Evolutionary conservation across 2,888 invertebrate species (phyloP).

Genomic region (Eueremaeus valkanovi): DNA sequence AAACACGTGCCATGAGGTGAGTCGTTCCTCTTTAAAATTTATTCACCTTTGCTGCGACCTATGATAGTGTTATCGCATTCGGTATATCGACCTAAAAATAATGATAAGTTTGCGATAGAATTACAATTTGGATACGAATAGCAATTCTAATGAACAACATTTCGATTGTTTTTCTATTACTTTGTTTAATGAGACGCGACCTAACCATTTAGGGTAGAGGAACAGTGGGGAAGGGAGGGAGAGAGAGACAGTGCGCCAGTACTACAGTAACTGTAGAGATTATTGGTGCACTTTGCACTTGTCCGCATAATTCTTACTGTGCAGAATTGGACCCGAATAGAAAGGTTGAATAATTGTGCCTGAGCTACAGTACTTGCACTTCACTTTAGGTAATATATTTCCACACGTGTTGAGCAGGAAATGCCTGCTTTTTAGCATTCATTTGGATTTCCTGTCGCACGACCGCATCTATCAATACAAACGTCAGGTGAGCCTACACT

Average conservation of each 20-base stretch:
- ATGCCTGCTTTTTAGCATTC: slow-evolving; percentile 23
- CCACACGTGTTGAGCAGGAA: slow-evolving; percentile 30
- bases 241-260: no score
- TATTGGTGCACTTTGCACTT: neutral
- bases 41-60: slow-evolving; percentile 18
- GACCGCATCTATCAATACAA: slow-evolving; percentile 31
- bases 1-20: slow-evolving; percentile 27
- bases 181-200: slow-evolving; percentile 30
- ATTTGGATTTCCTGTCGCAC: slow-evolving; percentile 32
- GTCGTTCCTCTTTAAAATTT: slow-evolving; percentile 21
- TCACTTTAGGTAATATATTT: slow-evolving; percentile 24
- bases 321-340: neutral
- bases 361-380: no score
- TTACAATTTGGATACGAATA: neutral
- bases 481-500: slow-evolving; percentile 31
- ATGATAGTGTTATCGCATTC: slow-evolving; percentile 9
- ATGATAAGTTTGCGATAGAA: neutral
- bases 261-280: no score
- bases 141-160: slow-evolving; percentile 2
- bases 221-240: no score
- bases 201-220: slow-evolving; percentile 13
- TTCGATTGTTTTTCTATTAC: neutral
- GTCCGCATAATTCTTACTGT: neutral
- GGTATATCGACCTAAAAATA: slow-evolving; percentile 27
- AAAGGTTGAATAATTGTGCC: slow-evolving; percentile 3